Evolutionary conservation across 2,797 vertebrate species (phyloP), one percentile per base, ranked within the genome.

Genomic region (Philypnodon macrostomus): DNA sequence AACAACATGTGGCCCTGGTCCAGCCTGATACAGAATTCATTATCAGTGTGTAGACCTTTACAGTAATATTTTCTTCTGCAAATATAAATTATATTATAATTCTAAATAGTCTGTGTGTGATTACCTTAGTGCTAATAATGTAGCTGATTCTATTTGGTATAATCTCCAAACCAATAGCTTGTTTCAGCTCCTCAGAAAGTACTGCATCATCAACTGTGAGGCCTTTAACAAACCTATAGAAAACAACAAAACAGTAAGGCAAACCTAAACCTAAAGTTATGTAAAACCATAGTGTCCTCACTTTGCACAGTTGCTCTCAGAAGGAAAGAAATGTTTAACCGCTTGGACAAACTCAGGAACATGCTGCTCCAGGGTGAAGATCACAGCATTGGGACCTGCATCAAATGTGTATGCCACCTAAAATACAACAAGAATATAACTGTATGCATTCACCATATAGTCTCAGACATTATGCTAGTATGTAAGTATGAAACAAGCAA

Each of bases 321-420:
- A 88, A 3, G 95, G 95, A 37, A 98, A 98, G 82, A 89, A 89
- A 68, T 87, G 80, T 12, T 63, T 90, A 63, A 98, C 80, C 2
- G 90, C 73, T 44, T 91, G 89, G 58, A 94, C 80, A 1, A 99
- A 93, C 66, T 97, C 94, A 0, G 88, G 71, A 70, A 95, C 66
- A 0, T 92, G 75, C 54, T 95, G 86, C 0, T 91, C 86, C 49
- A 93, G 80, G 4, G 74, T 77, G 70, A 94, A 98, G 83, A 98
- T 85, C 42, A 98, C 93, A 0, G 96, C 95, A 0, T 98, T 99
- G 60, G 96, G 94, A 21, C 96, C 96, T 0, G 96, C 96, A 0
- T 99, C 96, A 10, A 98, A 99, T 0, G 92, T 95, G 80, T 99
- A 99, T 0, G 92, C 93, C 15, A 91, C 92, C 96, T 99, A 65